Evolutionary conservation across 1,140 invertebrate species (phyloP), one percentile per base, ranked within the genome.

Genomic region (Dolichoris vasculosae): DNA sequence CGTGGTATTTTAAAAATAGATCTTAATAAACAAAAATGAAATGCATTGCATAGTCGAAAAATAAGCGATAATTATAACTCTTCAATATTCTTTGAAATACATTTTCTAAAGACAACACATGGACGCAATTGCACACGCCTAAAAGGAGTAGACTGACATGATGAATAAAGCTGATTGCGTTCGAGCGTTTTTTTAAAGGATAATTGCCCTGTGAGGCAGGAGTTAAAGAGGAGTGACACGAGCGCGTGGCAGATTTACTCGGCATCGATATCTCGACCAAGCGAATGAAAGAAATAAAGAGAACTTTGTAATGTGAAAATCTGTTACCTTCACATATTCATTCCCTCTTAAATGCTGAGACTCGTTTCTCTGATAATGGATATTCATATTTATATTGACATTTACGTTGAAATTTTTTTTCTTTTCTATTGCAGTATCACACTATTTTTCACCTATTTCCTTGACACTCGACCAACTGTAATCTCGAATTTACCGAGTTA

Each of bases 161-260:
- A 77, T 77, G 48, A 77, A 77, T 55, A 55, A 46, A 35, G 46
- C 32, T 55, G 75, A 77, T 77, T 77, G 75, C 48, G 15, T 55
- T 77, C 17, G n/a, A 77, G 48, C 6, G 48, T 13, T 55, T 11
- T n/a, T 75, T 75, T 48, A 48, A 48, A 30, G 43, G 43, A 48
- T 75, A 32, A 75, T 48, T 8, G 40, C 38, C 35, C 17, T n/a
- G 13, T 15, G n/a, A 3, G n/a, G 40, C 11, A 13, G 26, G 26
- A 17, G 26, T 0, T 4, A 20, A 46, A 26, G n/a, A n/a, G 26
- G 43, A 40, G n/a, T 46, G 35, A 71, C 20, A 40, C 35, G 43
- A 75, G 26, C 73, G 43, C 43, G 73, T 75, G 30, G 40, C n/a
- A 75, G 2, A n/a, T 40, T 48, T 75, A n/a, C 40, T 75, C n/a